Conservation (phyloP, 1,140 invertebrate species). For the Aporrectodea caliginosa region DNA sequence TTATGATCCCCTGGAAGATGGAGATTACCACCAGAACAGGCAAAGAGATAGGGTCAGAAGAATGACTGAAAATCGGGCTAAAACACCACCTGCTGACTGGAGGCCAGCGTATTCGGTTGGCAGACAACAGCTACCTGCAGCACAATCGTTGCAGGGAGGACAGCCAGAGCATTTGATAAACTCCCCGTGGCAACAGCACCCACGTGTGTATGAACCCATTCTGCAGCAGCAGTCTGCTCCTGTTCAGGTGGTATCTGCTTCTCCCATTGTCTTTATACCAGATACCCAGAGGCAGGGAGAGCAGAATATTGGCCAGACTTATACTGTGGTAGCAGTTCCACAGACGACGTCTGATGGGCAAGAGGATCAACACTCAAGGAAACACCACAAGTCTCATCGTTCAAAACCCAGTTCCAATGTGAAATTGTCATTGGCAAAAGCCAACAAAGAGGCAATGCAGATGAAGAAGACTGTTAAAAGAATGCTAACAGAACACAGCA, state of each 20-base stretch:
- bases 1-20: no score
- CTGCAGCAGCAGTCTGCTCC: neutral
- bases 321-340: neutral
- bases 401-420: neutral
- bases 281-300: neutral
- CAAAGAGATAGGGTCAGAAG: neutral
- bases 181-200: neutral
- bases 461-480: neutral
- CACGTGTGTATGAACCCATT: neutral
- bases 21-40: no score
- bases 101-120: no score
- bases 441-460: neutral
- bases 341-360: neutral
- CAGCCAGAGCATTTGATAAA: no score
- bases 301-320: no score
- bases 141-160: no score
- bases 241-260: neutral
- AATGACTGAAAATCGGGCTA: neutral
- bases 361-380: neutral
- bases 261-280: neutral
- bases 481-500: neutral
- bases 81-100: neutral
- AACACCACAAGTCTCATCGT: neutral
- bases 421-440: neutral
- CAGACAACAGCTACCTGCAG: no score